Evolutionary conservation across 1,140 invertebrate species (phyloP), one percentile per base, ranked within the genome.

Genomic region (Cherax quadricarinatus): DNA sequence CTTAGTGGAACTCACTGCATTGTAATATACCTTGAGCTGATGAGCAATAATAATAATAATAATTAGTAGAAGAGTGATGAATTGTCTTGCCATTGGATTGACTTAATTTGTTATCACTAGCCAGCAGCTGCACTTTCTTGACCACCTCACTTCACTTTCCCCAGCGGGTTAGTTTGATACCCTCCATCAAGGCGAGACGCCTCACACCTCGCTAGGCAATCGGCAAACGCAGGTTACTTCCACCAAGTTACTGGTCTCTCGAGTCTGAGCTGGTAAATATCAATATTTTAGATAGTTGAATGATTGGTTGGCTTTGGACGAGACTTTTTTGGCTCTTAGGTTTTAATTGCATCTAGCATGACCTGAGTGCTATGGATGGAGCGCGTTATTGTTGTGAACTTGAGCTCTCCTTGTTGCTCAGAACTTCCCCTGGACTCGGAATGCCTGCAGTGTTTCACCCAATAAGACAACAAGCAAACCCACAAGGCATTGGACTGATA

Each of bases 391-490:
- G 88, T 66, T 91, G 84, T 86, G 73, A 84, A 86, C 78, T 86
- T 91, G 30, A 81, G 84, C 53, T 79, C 83, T 86, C 89, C 82
- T 85, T 91, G 89, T 91, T 91, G 83, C 82, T 80, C 89, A 91
- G 89, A 91, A 80, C 75, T 62, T 84, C 89, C 73, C 89, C 83
- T 91, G 83, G 89, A 91, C 89, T 85, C 83, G 83, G 83, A 91
- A 80, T 91, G 89, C 75, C 21, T 24, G 21, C n/a, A 24, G n/a
- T 91, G 84, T 91, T 91, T 91, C 62, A 81, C 85, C 89, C 84
- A 91, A 82, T 91, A 91, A 91, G 89, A 91, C 89, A 91, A 86
- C 89, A 91, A 91, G 89, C 89, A 91, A 91, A 91, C 89, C 89
- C 89, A 91, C 89, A 91, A 86, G 84, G 89, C 89, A 91, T 91